Evolutionary conservation across 2,888 invertebrate genomes (phyloP).

Genomic region (Cyaniris semiargus): DNA sequence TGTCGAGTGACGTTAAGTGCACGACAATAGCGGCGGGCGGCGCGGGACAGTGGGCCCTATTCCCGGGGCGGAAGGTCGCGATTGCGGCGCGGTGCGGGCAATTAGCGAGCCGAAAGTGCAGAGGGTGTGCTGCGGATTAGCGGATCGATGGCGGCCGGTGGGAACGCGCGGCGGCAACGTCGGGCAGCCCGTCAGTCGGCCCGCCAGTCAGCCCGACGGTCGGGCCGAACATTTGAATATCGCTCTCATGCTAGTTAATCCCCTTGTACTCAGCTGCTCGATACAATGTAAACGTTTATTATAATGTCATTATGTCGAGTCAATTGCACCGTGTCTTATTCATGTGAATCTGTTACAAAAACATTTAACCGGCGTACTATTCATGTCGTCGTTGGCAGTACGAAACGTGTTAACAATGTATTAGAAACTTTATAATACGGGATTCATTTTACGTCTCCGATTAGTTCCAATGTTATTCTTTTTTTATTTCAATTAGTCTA

Average conservation of each 20-base stretch:
- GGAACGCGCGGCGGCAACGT: slow-evolving; percentile 33
- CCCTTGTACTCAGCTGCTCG: slow-evolving; percentile 9
- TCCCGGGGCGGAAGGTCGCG: not conserved
- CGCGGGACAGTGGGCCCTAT: not conserved
- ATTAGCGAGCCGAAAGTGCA: slow-evolving; percentile 46
- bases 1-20: slow-evolving; percentile 69
- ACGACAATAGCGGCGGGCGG: slow-evolving; percentile 51
- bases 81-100: slow-evolving; percentile 27
- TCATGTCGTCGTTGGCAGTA: not conserved
- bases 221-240: not conserved
- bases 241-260: slow-evolving; percentile 10
- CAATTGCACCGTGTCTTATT: not conserved
- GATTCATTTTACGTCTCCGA: not conserved
- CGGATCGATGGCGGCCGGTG: slow-evolving; percentile 52
- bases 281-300: not conserved
- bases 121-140: slow-evolving; percentile 54
- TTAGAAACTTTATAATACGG: not conserved
- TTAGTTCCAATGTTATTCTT: too few relatives aligned
- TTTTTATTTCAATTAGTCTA: too few relatives aligned
- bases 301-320: slow-evolving; percentile 9
- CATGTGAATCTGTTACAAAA: slow-evolving; percentile 8
- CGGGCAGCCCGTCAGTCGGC: not conserved
- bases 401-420: not conserved
- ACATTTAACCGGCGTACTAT: not conserved
- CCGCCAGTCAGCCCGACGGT: not conserved